Base-by-base conservation (phyloP, 30 jellyfish, hydroid and myxozoan genomes). In the Hydractinia echinata region DNA sequence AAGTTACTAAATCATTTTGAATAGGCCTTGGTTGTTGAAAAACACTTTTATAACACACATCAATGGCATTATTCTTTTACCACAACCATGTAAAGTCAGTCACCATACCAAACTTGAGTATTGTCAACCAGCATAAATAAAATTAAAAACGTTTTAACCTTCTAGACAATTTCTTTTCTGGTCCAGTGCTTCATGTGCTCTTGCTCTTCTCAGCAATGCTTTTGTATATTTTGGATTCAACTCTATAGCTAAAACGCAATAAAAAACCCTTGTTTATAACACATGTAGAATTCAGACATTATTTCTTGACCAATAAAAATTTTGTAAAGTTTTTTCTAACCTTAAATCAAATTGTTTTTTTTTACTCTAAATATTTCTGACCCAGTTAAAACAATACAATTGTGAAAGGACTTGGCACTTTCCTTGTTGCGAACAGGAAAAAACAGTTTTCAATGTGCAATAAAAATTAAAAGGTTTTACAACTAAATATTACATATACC, bases 201-300 rank as follows among this genome's bases (percentile, higher is more conserved):
- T 74, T 54, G 99, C 99, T 81, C 99, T 74, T 83, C 99, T 84
- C 54, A 86, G 81, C 11, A 93, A 66, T 51, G 99, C 99, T 74
- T 93, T 93, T 10, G 85, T 79, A 55, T 93, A 93, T 56, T 88
- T 93, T 55, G 96, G 96, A 66, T 76, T 88, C 74, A 86, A 66
- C 48, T 81, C 86, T 51, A 93, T 79, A 6, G 99, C 99, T 92
- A 66, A 10, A 79, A 80, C 30, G 51, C 11, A 39, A 53, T 48
- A 19, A 50, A 53, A 55, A 6, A 61, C 10, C 30, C 15, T 18
- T 30, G 44, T 30, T 30, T 30, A 30, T 30, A 30, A 30, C 44
- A 30, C 16, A 68, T 21, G 30, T 11, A 11, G 15, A n/a, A 68
- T 1, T 68, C 30, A 68, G 30, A 14, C 15, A 21, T 68, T 11